Evolutionary conservation across 2,888 invertebrate species (phyloP).

Genomic region (Oasisia sp.): DNA sequence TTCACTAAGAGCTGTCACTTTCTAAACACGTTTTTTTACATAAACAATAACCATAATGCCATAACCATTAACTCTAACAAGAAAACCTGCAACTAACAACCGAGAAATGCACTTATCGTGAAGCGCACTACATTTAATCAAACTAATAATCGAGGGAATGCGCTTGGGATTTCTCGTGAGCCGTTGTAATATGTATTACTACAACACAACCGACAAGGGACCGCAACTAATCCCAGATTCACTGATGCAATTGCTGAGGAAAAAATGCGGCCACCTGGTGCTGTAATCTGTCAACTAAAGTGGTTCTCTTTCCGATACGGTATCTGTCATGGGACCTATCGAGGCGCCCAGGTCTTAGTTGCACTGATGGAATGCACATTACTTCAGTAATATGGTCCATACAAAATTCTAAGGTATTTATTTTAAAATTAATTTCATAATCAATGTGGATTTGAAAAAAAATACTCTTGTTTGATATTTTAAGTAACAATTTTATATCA

Average conservation of each 20-base stretch:
- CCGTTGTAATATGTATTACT: neutral
- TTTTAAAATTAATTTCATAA: neutral
- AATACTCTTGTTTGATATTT: neutral
- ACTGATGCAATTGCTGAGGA: neutral
- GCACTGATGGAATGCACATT: neutral
- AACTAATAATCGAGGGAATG: neutral
- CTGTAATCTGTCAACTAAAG: neutral
- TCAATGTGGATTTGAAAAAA: neutral
- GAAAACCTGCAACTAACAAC: neutral
- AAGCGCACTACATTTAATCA: neutral
- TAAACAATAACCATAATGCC: too few species aligned
- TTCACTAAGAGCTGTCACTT: too few species aligned
- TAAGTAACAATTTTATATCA: neutral
- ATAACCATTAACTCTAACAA: neutral
- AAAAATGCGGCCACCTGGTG: neutral
- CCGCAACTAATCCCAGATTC: neutral
- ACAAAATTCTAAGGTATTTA: neutral
- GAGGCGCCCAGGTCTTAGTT: neutral
- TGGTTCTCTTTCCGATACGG: neutral
- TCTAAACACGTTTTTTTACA: too few species aligned
- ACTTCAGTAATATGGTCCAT: neutral
- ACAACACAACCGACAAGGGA: neutral
- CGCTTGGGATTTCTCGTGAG: neutral
- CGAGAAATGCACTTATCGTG: neutral
- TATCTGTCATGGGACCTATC: neutral